Conservation (phyloP, 2,888 invertebrate genomes). For the Drosophila kuntzei region DNA sequence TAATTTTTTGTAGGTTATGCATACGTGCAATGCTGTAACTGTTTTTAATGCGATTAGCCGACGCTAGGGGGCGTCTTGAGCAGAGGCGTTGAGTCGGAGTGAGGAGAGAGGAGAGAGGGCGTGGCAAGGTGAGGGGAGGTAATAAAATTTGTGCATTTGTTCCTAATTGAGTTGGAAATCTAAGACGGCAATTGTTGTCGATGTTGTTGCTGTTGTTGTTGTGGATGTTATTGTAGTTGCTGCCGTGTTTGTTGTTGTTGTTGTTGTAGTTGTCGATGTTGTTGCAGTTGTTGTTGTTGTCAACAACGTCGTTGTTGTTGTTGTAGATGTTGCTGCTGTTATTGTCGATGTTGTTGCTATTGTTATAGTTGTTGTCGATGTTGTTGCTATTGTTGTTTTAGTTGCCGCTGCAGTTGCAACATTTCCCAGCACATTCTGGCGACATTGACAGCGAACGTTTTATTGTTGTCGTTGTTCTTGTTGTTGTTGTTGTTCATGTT, state of each 20-base stretch:
- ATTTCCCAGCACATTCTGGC: slow-evolving; percentile 50
- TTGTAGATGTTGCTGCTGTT: neutral
- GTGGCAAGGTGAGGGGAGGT: neutral
- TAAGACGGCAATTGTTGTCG: slow-evolving; percentile 10
- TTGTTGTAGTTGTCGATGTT: neutral
- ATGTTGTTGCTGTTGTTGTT: neutral
- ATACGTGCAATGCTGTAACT: slow-evolving; percentile 3
- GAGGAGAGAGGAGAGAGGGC: neutral
- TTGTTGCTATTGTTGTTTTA: neutral
- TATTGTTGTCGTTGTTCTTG: slow-evolving; percentile 6
- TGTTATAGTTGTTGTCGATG: neutral
- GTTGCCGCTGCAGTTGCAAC: slow-evolving; percentile 24
- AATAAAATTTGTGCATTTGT: slow-evolving; percentile 9
- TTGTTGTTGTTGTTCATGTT: neutral
- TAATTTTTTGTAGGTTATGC: neutral
- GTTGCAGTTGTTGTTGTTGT: neutral
- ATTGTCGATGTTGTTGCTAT: too few relatives aligned
- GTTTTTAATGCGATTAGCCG: slow-evolving; percentile 7
- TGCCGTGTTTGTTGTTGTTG: neutral
- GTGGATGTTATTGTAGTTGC: neutral
- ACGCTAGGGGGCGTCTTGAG: slow-evolving; percentile 6
- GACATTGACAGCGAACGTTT: slow-evolving; percentile 53
- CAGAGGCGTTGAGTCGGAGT: neutral
- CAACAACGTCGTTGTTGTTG: too few relatives aligned
- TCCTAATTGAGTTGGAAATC: slow-evolving; percentile 27